Percentiles rank a stretch among this genome's conserved stretches.
Conservation (phyloP, 2,888 invertebrate genomes). For the Clanis bilineata region DNA sequence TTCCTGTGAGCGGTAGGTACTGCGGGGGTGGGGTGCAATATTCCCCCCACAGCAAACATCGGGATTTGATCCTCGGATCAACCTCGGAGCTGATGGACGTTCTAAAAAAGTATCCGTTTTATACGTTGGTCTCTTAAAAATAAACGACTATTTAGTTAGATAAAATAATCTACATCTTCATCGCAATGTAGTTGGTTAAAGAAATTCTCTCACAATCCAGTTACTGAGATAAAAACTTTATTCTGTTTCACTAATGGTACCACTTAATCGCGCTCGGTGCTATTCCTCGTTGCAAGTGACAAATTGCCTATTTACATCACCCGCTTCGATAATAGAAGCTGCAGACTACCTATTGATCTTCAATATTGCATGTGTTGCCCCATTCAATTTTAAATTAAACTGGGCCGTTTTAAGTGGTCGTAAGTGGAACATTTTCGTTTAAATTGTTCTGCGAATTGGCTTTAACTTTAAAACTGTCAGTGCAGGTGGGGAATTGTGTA, state of each 20-base stretch:
- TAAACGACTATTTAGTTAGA: background rate
- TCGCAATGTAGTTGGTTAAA: background rate
- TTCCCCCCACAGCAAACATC: no score
- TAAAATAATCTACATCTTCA: background rate
- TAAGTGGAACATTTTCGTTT: conserved; percentile 19
- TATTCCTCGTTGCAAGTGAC: conserved; percentile 47
- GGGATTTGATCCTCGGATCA: no score
- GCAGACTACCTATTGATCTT: conserved; percentile 37
- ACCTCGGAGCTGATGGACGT: conserved; percentile 1
- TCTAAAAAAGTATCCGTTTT: background rate
- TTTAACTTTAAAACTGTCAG: conserved; percentile 19
- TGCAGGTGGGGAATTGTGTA: conserved; percentile 21
- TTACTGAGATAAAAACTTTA: conserved; percentile 10
- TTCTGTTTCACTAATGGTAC: conserved; percentile 37
- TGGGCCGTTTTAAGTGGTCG: conserved; percentile 9
- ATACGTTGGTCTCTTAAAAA: background rate
- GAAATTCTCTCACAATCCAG: background rate
- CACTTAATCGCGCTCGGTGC: conserved; percentile 45
- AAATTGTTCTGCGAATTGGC: conserved; percentile 24
- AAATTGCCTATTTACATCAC: conserved; percentile 60
- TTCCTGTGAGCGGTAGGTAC: no score
- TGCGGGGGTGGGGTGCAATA: no score
- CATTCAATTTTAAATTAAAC: conserved; percentile 16
- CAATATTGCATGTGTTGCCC: conserved; percentile 29
- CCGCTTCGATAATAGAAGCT: conserved; percentile 46